These are phyloP conservation scores for Pollicipes pollicipes DNA, from an alignment of 1,140 invertebrate genomes.

Conservation along the genomic window DNA sequence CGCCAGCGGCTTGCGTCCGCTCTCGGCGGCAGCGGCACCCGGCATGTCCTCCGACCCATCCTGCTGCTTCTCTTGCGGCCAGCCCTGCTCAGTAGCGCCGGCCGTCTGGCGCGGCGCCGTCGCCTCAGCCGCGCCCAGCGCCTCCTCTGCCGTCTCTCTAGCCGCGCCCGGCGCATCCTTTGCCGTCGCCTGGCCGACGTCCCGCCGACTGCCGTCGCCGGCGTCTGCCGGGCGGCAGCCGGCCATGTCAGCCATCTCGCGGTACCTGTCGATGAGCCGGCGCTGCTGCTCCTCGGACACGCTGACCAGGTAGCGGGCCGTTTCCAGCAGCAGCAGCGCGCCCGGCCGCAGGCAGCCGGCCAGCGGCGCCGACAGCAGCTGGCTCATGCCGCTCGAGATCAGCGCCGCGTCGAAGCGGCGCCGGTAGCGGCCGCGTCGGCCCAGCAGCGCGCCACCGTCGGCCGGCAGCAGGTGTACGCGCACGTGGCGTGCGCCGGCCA, in stretches of 20 bases:
- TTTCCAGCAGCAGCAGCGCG: neutral
- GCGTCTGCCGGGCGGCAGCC: neutral
- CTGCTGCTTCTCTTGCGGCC: too few species aligned
- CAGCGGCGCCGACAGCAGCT: neutral
- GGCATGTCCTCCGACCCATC: too few species aligned
- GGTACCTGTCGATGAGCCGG: neutral
- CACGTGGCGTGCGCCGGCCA: neutral
- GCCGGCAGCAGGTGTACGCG: neutral
- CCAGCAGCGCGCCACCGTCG: neutral
- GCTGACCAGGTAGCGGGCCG: neutral
- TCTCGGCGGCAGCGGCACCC: too few species aligned
- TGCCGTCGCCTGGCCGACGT: too few species aligned
- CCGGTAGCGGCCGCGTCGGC: neutral
- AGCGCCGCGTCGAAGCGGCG: neutral
- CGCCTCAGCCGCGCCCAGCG: too few species aligned
- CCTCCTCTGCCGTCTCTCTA: too few species aligned
- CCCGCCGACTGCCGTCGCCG: too few species aligned
- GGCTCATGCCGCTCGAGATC: neutral
- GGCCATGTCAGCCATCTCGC: neutral
- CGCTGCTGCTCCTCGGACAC: neutral
- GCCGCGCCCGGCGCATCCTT: too few species aligned
- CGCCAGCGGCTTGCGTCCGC: too few species aligned
- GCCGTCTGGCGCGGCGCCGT: too few species aligned
- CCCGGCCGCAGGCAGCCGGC: neutral
- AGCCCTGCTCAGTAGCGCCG: too few species aligned